Evolutionary conservation across 2,797 vertebrate genomes (phyloP), one percentile per base, ranked within the genome.

Genomic region (Ceyx erithaca): DNA sequence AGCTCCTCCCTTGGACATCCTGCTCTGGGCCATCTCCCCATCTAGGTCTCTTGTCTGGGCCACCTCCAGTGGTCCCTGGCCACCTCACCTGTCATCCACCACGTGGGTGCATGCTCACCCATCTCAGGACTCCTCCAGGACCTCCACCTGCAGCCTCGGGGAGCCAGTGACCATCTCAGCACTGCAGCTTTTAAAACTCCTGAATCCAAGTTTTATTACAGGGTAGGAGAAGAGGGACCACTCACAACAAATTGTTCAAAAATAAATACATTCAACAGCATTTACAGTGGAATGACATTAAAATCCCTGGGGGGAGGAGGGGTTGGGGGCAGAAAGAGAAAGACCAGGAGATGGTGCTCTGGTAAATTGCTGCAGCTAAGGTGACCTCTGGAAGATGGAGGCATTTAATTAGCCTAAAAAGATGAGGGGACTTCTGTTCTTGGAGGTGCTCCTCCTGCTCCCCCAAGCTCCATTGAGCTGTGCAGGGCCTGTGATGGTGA

Each of bases 231-330:
- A 89, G 93, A 94, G 90, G 81, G 87, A 85, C 87, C 95, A 89
- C 94, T 86, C 94, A 95, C 96, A 94, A 95, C 4, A 77, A 71
- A 86, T 48, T 71, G 92, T 92, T 93, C 77, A 18, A 75, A 96
- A 95, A 94, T 84, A 92, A 94, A 88, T 95, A 95, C 95, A 95
- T 95, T 95, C 69, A 88, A 91, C 86, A 88, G 88, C 95, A 91
- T 95, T 95, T 93, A 97, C 90, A 95, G 92, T 59, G 82, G 91
- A 92, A 91, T 88, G 93, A 94, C 88, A 85, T 89, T 88, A 90
- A 93, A 95, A 94, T 63, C 84, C 79, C 80, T 35, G 5, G 70
- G 55, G 37, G 35, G 33, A n/a, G n/a, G n/a, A n/a, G n/a, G n/a
- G n/a, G n/a, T n/a, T n/a, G n/a, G 37, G 35, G 33, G 33, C 37